These are phyloP conservation scores for Illadopsis cleaveri DNA, from an alignment of 2,113 vertebrate species.

Conservation along the genomic window DNA sequence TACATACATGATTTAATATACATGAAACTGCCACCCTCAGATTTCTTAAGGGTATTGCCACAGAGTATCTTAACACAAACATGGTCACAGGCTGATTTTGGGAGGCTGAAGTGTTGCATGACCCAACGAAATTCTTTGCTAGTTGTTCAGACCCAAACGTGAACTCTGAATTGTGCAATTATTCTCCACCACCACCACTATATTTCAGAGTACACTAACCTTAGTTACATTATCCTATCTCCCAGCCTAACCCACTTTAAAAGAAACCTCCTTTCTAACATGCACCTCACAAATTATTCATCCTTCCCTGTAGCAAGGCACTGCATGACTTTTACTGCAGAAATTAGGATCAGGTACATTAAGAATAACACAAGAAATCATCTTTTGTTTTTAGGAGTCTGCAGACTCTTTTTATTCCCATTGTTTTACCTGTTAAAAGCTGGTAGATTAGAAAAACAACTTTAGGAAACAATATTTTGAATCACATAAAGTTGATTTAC, in stretches of 20 bases:
- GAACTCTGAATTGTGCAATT: neutral
- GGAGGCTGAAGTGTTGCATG: neutral
- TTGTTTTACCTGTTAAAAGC: neutral
- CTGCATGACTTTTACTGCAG: neutral
- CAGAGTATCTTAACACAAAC: neutral
- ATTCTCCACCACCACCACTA: neutral
- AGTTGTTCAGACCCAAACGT: neutral
- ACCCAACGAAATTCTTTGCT: neutral
- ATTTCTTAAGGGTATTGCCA: neutral
- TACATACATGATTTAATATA: neutral
- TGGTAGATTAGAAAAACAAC: neutral
- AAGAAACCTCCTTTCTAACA: neutral
- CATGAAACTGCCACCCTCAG: neutral
- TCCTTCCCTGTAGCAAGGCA: neutral
- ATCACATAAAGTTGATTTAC: constrained; percentile 45
- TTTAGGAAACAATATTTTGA: neutral
- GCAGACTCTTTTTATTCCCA: neutral
- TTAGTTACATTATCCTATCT: neutral
- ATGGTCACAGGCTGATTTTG: neutral
- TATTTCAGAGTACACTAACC: neutral
- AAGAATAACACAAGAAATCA: neutral
- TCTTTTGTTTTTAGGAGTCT: neutral
- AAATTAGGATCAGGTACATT: fast-evolving
- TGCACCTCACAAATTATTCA: neutral
- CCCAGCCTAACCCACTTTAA: neutral